Evolutionary conservation across 1,140 invertebrate species (phyloP), one percentile per base, ranked within the genome.

Genomic region (Micrasema longulum): DNA sequence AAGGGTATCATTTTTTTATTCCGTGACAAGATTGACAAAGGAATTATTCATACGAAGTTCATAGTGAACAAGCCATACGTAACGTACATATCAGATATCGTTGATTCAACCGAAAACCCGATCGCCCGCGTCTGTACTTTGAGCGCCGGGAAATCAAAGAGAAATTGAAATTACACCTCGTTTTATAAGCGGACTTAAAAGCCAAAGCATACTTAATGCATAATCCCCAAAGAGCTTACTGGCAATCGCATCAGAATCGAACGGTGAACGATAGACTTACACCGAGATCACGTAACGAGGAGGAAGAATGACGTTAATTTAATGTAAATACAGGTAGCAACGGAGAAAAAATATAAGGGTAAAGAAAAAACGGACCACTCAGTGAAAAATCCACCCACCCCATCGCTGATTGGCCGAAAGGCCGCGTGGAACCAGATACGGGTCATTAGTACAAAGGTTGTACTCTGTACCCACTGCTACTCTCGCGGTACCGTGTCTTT

Each of bases 271-370:
- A 55, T 20, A 26, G 41, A 14, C 66, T 18, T 18, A 55, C n/a
- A n/a, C n/a, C 26, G 36, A 22, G 36, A 50, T 26, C 63, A 50
- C 43, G 41, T 50, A 66, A 31, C 18, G 31, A 9, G 47, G 26
- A 31, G 48, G 31, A 47, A 50, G 64, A 72, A 53, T 67, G 71
- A 72, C 71, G 64, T 55, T 72, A 72, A 72, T 72, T 63, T 67
- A 72, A 72, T 72, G 71, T 72, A 72, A 72, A 72, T 72, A 72
- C 65, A 72, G 71, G 53, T 67, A 45, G 12, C 18, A 12, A 53
- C 5, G 11, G 22, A 53, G 53, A 57, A 57, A 57, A 57, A 55
- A 18, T 55, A 57, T 57, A 57, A 36, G 26, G 26, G 53, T 31
- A 14, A 7, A 16, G 2, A 71, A 71, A 71, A 71, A 55, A 50